phyloP scores from a whole-genome alignment of 2,797 vertebrate genomes.

The Malacoraja senta region DNA sequence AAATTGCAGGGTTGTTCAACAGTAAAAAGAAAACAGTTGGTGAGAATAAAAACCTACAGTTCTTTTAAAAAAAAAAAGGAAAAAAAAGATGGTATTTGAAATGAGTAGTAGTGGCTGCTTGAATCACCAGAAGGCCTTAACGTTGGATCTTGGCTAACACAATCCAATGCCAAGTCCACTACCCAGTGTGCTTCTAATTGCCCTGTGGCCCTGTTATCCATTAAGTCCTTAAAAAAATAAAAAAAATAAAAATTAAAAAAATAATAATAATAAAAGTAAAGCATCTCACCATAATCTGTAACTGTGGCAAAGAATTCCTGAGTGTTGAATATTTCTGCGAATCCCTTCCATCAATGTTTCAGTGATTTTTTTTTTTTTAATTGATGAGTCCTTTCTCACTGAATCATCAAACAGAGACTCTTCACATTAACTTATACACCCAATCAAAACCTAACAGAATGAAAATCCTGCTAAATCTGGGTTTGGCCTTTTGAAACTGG shows the following conservation, averaged over 20 bases:
- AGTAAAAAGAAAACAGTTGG: background rate
- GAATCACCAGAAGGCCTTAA: background rate
- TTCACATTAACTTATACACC: background rate
- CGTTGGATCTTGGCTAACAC: background rate
- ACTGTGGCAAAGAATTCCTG: background rate
- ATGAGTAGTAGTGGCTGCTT: background rate
- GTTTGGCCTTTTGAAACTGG: background rate
- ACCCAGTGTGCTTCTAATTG: background rate
- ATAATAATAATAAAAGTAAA: too few relatives aligned
- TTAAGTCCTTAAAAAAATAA: background rate
- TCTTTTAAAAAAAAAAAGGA: conserved; percentile 7
- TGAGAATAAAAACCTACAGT: background rate
- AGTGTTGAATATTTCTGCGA: background rate
- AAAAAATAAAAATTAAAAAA: too few relatives aligned
- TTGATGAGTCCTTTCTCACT: background rate
- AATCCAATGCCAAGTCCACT: background rate
- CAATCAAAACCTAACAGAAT: background rate
- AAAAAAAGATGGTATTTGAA: background rate
- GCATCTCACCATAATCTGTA: background rate
- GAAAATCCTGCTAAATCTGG: background rate
- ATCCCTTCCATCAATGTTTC: background rate
- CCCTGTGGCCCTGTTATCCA: background rate
- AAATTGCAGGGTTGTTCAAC: background rate
- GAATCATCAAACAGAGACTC: background rate
- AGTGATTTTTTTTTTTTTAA: background rate